Percentiles rank a stretch among this genome's conserved stretches.
Conservation (phyloP, 2,888 invertebrate genomes). For the Brachyptera risi region DNA sequence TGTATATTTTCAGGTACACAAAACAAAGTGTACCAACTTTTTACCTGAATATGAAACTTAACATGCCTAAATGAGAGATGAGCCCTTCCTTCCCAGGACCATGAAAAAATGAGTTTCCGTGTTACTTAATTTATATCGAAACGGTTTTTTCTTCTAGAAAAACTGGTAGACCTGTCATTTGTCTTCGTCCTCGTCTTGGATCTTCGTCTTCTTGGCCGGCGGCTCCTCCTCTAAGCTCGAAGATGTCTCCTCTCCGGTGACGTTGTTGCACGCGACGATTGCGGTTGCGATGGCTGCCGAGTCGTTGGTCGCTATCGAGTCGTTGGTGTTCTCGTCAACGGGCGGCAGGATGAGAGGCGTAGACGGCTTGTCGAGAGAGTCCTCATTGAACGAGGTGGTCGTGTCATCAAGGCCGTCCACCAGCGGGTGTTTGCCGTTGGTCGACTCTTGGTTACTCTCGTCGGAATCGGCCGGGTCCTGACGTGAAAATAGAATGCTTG, state of each 20-base stretch:
- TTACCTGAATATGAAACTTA: too few relatives aligned
- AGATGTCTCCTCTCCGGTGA: conserved; percentile 23
- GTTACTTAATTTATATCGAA: not conserved
- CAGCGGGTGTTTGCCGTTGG: conserved; percentile 44
- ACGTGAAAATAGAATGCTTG: too few relatives aligned
- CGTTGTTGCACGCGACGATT: conserved; percentile 19
- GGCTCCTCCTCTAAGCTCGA: conserved; percentile 24
- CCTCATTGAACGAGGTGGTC: conserved; percentile 69
- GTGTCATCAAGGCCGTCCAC: conserved; percentile 61
- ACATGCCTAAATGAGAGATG: not conserved
- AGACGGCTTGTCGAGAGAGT: conserved; percentile 65
- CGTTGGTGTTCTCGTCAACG: conserved; percentile 37
- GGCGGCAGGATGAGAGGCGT: conserved; percentile 47
- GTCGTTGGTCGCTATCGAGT: conserved; percentile 37
- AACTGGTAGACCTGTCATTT: conserved; percentile 27
- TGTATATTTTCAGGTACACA: too few relatives aligned
- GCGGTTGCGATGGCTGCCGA: conserved; percentile 31
- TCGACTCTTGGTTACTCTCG: conserved; percentile 74
- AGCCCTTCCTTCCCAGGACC: too few relatives aligned
- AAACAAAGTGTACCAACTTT: too few relatives aligned
- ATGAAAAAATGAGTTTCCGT: not conserved
- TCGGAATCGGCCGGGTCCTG: conserved; percentile 54
- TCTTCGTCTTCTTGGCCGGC: conserved; percentile 29
- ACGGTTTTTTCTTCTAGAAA: not conserved
- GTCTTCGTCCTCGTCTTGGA: conserved; percentile 26